Evolutionary conservation across 2,113 vertebrate genomes (phyloP).

Genomic region (Scolopax mira): DNA sequence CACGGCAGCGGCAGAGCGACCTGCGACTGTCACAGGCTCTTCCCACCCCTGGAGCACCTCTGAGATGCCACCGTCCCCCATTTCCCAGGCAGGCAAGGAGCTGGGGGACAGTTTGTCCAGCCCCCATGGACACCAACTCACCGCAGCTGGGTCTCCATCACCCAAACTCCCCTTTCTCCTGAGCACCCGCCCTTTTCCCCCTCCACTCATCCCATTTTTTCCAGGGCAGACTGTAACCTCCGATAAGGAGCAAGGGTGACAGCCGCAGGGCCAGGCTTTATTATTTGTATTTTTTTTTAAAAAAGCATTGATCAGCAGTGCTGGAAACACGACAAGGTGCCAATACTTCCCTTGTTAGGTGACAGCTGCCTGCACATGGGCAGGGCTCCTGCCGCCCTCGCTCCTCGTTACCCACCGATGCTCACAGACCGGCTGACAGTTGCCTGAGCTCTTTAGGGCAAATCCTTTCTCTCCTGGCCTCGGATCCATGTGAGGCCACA

Average conservation of each 20-base stretch:
- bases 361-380: not conserved
- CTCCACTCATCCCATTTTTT: not conserved
- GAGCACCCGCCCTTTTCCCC: not conserved
- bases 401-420: conserved; percentile 45
- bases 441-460: conserved; percentile 33
- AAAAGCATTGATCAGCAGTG: conserved; percentile 18
- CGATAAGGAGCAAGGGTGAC: not conserved
- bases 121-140: not conserved
- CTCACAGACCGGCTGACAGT: conserved; percentile 28
- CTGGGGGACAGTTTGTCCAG: accelerated
- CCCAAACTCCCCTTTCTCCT: accelerated
- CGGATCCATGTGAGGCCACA: not conserved
- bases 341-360: conserved; percentile 21
- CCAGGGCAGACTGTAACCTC: not conserved
- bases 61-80: accelerated
- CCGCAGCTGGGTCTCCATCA: accelerated
- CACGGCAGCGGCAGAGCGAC: not conserved
- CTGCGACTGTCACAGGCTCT: not conserved
- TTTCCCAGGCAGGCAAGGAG: not conserved
- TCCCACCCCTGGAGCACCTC: not conserved
- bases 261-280: not conserved
- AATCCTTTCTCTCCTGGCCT: not conserved
- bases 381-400: conserved; percentile 10
- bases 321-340: conserved; percentile 54
- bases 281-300: not conserved